phyloP scores from a whole-genome alignment of 2,797 vertebrate genomes.

The Distichodus sexfasciatus region DNA sequence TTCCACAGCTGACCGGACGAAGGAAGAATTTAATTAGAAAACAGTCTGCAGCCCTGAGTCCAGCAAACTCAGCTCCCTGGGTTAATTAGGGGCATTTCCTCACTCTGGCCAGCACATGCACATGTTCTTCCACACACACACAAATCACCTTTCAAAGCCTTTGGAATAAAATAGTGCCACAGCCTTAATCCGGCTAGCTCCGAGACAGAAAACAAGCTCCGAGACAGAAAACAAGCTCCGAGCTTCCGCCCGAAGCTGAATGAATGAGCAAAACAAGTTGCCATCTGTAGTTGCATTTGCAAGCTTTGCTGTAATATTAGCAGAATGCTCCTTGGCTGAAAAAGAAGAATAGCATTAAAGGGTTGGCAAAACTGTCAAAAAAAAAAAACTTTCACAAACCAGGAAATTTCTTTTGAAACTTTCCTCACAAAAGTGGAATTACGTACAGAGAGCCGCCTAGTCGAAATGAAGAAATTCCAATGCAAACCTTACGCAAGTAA shows the following conservation, averaged over 20 bases:
- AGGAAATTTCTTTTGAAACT: too few species aligned
- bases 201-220: background rate
- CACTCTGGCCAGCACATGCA: background rate
- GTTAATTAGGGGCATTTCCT: conserved; percentile 31
- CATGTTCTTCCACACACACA: background rate
- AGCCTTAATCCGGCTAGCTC: background rate
- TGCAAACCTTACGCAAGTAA: background rate
- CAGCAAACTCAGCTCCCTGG: conserved; percentile 14
- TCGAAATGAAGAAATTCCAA: background rate
- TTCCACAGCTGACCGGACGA: conserved; percentile 21
- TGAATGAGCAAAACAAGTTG: background rate
- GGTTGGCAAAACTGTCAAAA: too few species aligned
- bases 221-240: background rate
- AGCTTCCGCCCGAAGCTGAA: background rate
- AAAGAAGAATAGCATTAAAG: too few species aligned
- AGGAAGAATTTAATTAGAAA: conserved; percentile 26
- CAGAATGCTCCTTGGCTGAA: too few species aligned
- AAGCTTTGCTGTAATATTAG: background rate
- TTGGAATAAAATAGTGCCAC: background rate
- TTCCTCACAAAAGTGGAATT: background rate
- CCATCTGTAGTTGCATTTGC: background rate
- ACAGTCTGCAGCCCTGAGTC: conserved; percentile 1
- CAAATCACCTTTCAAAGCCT: background rate
- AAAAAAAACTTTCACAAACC: too few species aligned
- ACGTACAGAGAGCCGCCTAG: background rate